Base-by-base conservation (phyloP, 1,140 invertebrate species). In the Lysiphlebus fabarum region DNA sequence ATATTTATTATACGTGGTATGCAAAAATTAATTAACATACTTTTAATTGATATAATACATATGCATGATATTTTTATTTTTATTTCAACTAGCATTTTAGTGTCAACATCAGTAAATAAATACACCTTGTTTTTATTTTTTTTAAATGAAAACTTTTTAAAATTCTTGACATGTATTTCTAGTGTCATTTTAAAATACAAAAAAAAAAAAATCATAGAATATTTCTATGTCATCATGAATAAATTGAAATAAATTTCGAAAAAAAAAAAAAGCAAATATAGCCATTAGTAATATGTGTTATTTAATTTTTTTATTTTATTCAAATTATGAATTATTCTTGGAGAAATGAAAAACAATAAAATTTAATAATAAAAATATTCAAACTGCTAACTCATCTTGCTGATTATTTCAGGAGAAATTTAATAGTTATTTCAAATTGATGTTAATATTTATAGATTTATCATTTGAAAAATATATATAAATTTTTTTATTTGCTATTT, bases 361-460 rank as follows among this genome's bases (percentile, higher is more conserved):
- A n/a, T n/a, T n/a, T n/a, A n/a, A n/a, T n/a, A n/a, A n/a, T n/a
- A 41, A 53, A 47, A 45, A 54, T 26, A 53, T 26, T 44, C 9
- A 59, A 53, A 38, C 48, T 38, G 48, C 50, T n/a, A 37, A 53
- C n/a, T 59, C 58, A 59, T 42, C 44, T 26, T 42, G 47, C 42
- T 41, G 42, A 47, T 9, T 40, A 58, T 41, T 41, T 57, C 36
- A 48, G 66, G 70, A 72, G 68, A 72, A 71, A 72, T 70, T 72
- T 71, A 72, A 72, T 72, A 58, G 63, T 50, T 62, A n/a, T 56
- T 42, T 12, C 36, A 40, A 40, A 40, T 8, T 11, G 2, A 40
- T 11, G 38, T 11, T 45, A 9, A 10, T 49, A 51, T 51, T 38
- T 36, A 37, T n/a, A 9, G 11, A 51, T 26, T 26, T 4, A 26